Base-by-base conservation (phyloP, 2,888 invertebrate genomes). In the Tigriopus californicus region DNA sequence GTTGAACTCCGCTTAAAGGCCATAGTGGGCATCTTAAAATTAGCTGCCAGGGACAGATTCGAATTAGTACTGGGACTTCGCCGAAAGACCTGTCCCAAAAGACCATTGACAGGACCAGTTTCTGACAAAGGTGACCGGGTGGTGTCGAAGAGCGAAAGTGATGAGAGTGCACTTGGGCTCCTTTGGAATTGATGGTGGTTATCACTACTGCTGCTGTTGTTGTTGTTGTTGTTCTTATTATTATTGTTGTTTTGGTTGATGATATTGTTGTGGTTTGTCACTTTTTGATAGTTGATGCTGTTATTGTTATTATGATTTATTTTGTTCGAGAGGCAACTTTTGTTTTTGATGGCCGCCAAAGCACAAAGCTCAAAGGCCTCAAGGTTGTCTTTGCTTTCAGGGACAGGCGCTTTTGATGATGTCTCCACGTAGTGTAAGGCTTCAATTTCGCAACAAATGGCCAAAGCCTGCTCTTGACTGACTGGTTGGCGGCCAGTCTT, bases 351-450 rank as follows among this genome's bases (percentile, higher is more conserved):
- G 0, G 79, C 79, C 0, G 79, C 78, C 41, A 80, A 68, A 0
- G 80, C 80, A 1, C 80, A 80, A 2, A 80, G 77, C 68, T 81
- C 80, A 66, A 81, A 79, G 40, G 80, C 79, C 65, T 80, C 80
- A 63, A 75, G 75, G 33, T 80, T 80, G 1, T 78, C 79, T 24
- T 25, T 25, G 22, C 41, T 47, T 33, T 33, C 33, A 65, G 78
- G 77, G 58, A 72, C 72, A 6, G 79, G 77, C 1, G 76, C 75
- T 64, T 77, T 73, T 10, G 80, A 76, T 13, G 80, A 79, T 0
- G 80, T 80, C 68, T 81, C 81, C 48, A 80, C 79, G 66, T 80
- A 81, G 0, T 79, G 79, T 40, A 77, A 76, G 1, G 80, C 80
- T 42, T 78, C 77, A 6, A 80, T 74, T 68, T 79, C 78, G 66